These are phyloP conservation scores for Drosophila pegasa DNA, from an alignment of 2,888 invertebrate species.

Conservation along the genomic window DNA sequence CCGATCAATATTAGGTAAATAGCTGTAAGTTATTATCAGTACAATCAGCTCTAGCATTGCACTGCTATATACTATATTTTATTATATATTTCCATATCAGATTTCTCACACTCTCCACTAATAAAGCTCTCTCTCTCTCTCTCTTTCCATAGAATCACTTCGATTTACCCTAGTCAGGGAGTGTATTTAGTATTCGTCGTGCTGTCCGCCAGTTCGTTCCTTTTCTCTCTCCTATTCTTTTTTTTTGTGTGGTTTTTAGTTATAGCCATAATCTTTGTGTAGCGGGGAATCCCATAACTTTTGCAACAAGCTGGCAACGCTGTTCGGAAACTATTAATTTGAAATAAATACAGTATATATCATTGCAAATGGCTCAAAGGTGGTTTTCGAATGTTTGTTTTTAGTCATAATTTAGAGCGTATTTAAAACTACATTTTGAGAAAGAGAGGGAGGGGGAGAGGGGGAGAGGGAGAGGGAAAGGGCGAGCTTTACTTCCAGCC, in stretches of 20 bases:
- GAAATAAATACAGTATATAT: conserved; percentile 47
- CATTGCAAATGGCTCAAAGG: conserved; percentile 27
- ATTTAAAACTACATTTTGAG: conserved; percentile 11
- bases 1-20: no score
- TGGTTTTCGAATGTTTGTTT: conserved; percentile 18
- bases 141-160: no score
- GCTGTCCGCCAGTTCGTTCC: rapidly evolving
- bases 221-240: background rate
- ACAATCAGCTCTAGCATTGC: no score
- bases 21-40: no score
- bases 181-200: background rate
- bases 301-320: conserved; percentile 34
- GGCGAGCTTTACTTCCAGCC: background rate
- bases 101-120: no score
- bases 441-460: background rate
- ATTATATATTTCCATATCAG: no score
- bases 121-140: no score
- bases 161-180: no score
- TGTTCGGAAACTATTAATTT: conserved; percentile 45
- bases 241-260: conserved; percentile 10
- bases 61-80: no score
- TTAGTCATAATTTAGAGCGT: conserved; percentile 20
- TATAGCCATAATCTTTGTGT: conserved; percentile 12
- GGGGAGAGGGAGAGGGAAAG: background rate
- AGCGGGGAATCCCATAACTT: conserved; percentile 31